A percentile compares a stretch with the other conserved stretches of the same genome.
These are phyloP conservation scores for Paracentrotus lividus DNA, from an alignment of 53 echinoderm and acorn worm species.

Conservation along the genomic window DNA sequence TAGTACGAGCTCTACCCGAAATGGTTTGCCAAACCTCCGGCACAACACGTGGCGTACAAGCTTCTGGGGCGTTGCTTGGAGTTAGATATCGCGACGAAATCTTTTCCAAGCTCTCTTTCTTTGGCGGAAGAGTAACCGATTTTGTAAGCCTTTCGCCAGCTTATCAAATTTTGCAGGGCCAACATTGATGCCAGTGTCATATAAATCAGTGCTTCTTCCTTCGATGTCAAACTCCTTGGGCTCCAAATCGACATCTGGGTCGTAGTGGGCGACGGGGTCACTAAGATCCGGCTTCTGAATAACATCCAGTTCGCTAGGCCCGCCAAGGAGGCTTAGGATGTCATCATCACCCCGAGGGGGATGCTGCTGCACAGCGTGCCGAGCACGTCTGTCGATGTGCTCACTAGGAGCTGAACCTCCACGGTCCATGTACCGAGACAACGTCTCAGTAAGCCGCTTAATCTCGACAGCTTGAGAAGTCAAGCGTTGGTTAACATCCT, in stretches of 20 bases:
- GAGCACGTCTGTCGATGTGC: conserved; percentile 3
- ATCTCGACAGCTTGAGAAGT: too few relatives aligned
- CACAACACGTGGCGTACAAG: conserved; percentile 7
- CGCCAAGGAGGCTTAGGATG: background rate
- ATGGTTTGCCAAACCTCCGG: background rate
- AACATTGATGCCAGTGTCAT: background rate
- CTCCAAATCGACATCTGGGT: background rate
- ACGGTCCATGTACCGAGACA: too few relatives aligned
- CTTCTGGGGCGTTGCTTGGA: background rate
- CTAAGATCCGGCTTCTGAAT: background rate
- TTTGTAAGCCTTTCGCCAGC: background rate
- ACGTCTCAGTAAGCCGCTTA: too few relatives aligned
- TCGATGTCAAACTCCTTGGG: too few relatives aligned
- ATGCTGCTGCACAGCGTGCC: conserved; percentile 3
- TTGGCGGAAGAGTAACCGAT: background rate
- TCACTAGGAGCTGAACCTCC: background rate
- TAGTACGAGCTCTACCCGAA: background rate
- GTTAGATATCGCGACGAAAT: conserved; percentile 23
- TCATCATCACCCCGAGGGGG: conserved; percentile 1
- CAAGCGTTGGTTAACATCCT: too few relatives aligned
- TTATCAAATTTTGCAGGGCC: background rate
- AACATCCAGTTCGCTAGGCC: background rate
- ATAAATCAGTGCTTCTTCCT: background rate
- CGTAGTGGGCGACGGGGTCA: background rate
- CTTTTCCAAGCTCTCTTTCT: background rate